These are phyloP conservation scores for Nymphicus hollandicus DNA, from an alignment of 2,113 vertebrate genomes.

Conservation along the genomic window DNA sequence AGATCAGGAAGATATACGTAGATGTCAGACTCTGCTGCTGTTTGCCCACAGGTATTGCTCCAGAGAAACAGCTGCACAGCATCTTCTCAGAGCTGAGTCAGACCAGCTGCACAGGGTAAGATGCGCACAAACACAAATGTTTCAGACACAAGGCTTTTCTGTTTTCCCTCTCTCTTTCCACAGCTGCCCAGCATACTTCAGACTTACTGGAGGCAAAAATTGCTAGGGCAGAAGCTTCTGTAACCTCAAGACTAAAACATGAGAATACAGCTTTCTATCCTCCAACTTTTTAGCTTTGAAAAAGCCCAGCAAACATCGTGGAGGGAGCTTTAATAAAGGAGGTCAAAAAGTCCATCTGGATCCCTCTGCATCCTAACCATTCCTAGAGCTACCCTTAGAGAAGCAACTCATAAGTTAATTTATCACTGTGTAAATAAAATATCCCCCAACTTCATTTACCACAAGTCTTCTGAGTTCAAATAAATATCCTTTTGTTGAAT, in stretches of 20 bases:
- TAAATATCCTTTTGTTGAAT: neutral
- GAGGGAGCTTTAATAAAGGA: constrained; percentile 26
- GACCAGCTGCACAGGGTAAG: constrained; percentile 66
- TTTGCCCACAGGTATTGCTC: constrained; percentile 68
- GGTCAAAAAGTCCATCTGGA: constrained; percentile 58
- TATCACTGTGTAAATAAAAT: constrained; percentile 21
- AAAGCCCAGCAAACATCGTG: constrained; percentile 35
- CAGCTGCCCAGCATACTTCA: constrained; percentile 56
- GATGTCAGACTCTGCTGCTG: constrained; percentile 30
- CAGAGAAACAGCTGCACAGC: constrained; percentile 73
- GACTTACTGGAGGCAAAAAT: constrained; percentile 19
- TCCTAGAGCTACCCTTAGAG: constrained; percentile 47
- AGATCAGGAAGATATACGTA: constrained; percentile 38
- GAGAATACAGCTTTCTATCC: constrained; percentile 56
- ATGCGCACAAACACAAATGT: constrained; percentile 60
- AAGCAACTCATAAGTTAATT: constrained; percentile 7
- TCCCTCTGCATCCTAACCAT: neutral
- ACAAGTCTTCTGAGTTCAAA: neutral
- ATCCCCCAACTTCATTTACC: constrained; percentile 1
- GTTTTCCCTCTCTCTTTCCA: constrained; percentile 26
- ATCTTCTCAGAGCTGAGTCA: constrained; percentile 65
- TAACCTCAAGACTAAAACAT: constrained; percentile 38
- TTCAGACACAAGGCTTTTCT: constrained; percentile 50
- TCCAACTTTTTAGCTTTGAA: constrained; percentile 56
- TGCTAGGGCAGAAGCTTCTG: constrained; percentile 45